These are phyloP conservation scores for Mylabris phalerata DNA, from an alignment of 1,140 invertebrate species.

Conservation along the genomic window DNA sequence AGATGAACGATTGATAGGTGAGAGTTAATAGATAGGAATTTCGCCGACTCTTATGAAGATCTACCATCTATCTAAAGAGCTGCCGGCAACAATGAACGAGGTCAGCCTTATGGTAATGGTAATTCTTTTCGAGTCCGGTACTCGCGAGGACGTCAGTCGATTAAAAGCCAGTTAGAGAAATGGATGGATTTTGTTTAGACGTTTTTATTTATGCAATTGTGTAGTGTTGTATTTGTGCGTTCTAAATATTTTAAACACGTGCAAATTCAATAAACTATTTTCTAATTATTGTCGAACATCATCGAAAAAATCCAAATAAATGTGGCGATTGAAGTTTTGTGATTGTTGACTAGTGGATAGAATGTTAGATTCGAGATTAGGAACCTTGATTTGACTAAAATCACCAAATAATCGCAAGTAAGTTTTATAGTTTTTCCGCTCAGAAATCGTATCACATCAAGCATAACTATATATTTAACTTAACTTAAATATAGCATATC, in stretches of 20 bases:
- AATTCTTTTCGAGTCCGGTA: slow-evolving; percentile 13
- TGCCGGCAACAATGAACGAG: slow-evolving; percentile 18
- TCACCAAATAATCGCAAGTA: no score
- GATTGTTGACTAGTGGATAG: no score
- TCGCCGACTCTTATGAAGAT: background rate
- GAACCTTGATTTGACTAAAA: no score
- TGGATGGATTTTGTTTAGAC: slow-evolving; percentile 2
- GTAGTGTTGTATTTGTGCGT: slow-evolving; percentile 9
- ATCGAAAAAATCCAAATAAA: no score
- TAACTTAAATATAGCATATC: no score
- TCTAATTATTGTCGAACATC: no score
- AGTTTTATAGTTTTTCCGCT: no score
- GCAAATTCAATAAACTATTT: background rate
- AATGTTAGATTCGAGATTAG: no score
- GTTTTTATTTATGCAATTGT: background rate
- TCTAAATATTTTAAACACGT: background rate
- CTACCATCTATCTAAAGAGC: slow-evolving; percentile 10
- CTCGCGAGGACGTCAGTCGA: slow-evolving; percentile 6
- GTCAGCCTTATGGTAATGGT: slow-evolving; percentile 9
- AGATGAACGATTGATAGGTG: slow-evolving; percentile 16
- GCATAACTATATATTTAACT: no score
- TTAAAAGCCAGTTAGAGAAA: slow-evolving; percentile 7
- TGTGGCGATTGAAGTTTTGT: no score
- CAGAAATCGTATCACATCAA: no score
- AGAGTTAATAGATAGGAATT: slow-evolving; percentile 23